These are phyloP conservation scores for Notodonta ziczac DNA, from an alignment of 2,888 invertebrate species.

Conservation along the genomic window DNA sequence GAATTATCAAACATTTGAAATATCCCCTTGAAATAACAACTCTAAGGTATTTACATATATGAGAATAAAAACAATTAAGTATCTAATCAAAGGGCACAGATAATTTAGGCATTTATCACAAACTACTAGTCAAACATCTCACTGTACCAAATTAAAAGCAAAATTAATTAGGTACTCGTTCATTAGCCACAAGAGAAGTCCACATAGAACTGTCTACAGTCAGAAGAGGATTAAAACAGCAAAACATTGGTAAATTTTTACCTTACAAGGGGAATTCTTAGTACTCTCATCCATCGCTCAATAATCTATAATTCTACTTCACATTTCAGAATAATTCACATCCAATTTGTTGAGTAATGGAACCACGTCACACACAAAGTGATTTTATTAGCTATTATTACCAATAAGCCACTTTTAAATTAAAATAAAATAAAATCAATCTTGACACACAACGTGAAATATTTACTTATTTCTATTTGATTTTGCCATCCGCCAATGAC, in stretches of 20 bases:
- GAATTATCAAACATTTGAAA: conserved; percentile 12
- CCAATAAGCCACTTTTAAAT: conserved; percentile 79
- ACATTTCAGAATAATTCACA: conserved; percentile 72
- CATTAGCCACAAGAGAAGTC: conserved; percentile 35
- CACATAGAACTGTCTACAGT: conserved; percentile 44
- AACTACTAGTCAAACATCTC: conserved; percentile 27
- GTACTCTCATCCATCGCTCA: conserved; percentile 79
- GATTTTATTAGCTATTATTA: conserved; percentile 74
- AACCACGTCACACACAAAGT: conserved; percentile 73
- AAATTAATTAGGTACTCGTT: conserved; percentile 29
- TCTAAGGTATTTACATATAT: conserved; percentile 11
- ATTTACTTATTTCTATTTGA: conserved; percentile 66
- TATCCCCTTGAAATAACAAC: conserved; percentile 41
- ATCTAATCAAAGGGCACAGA: conserved; percentile 21
- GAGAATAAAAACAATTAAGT: conserved; percentile 15
- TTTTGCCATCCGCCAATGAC: conserved; percentile 51
- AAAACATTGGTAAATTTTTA: conserved; percentile 69
- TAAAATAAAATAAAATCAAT: conserved; percentile 80
- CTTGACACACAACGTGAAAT: conserved; percentile 71
- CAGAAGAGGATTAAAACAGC: conserved; percentile 48
- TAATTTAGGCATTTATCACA: conserved; percentile 24
- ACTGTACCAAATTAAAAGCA: conserved; percentile 35
- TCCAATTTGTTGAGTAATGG: conserved; percentile 60
- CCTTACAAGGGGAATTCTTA: conserved; percentile 81
- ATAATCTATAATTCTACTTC: conserved; percentile 64